Evolutionary conservation across 1,140 invertebrate species (phyloP).

Genomic region (Tetragonula clypearis): DNA sequence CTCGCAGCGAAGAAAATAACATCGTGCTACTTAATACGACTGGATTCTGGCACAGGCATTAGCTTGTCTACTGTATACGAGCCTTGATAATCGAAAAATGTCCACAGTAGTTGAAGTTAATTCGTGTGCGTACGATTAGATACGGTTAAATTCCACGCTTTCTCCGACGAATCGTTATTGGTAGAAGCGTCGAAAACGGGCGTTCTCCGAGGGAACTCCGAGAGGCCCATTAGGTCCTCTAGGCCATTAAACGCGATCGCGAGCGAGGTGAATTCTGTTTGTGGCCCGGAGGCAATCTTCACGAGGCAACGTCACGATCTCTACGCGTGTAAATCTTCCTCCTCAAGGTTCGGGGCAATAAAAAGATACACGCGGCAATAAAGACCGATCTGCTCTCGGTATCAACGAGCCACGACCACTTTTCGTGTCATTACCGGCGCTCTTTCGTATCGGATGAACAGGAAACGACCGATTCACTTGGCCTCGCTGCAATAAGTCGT

Average conservation of each 20-base stretch:
- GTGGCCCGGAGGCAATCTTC: slow-evolving; percentile 7
- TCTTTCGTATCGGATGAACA: slow-evolving; percentile 24
- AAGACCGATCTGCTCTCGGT: slow-evolving; percentile 27
- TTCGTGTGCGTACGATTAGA: slow-evolving; percentile 12
- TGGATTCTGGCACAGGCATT: background rate
- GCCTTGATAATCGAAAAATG: slow-evolving; percentile 6
- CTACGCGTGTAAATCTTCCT: slow-evolving; percentile 30
- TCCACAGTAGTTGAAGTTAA: background rate
- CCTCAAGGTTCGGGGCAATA: slow-evolving; percentile 13
- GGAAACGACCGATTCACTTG: slow-evolving; percentile 47
- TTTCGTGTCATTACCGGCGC: slow-evolving; percentile 29
- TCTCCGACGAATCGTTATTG: background rate
- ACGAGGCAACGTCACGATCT: background rate
- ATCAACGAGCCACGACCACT: slow-evolving; percentile 17
- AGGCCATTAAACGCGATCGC: slow-evolving; percentile 24
- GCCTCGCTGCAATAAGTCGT: slow-evolving; percentile 21
- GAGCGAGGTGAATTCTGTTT: background rate
- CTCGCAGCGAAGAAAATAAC: background rate
- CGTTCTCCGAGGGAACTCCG: background rate
- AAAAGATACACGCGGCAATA: slow-evolving; percentile 43
- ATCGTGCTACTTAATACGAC: background rate
- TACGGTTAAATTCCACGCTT: slow-evolving; percentile 6
- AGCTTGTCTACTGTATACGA: background rate
- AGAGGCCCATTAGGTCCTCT: slow-evolving; percentile 28
- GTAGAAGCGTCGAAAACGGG: background rate